Conservation (phyloP, 2,888 invertebrate species). For the Nineta flava region DNA sequence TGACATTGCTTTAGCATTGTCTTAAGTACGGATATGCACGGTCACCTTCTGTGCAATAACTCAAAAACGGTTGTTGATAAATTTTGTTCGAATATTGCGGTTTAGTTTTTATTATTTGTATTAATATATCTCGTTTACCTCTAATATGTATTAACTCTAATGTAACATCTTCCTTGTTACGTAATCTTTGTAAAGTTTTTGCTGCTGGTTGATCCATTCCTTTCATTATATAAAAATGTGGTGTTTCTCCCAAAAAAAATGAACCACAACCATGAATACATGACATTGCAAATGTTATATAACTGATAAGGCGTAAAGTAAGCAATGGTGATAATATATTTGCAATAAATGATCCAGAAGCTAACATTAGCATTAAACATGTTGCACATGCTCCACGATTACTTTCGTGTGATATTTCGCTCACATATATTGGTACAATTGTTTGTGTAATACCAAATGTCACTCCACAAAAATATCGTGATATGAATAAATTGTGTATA, state of each 20-base stretch:
- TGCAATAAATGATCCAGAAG: no score
- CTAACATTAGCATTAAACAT: no score
- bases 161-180: constrained; percentile 16
- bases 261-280: no score
- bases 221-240: constrained; percentile 3
- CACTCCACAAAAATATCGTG: constrained; percentile 34
- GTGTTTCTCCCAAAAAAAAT: not conserved
- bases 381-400: constrained; percentile 23
- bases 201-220: not conserved
- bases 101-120: no score
- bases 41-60: no score
- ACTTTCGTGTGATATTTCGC: constrained; percentile 32
- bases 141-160: constrained; percentile 19
- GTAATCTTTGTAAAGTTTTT: not conserved
- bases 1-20: no score
- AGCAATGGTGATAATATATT: no score
- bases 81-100: no score
- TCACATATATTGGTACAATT: constrained; percentile 32
- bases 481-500: constrained; percentile 32
- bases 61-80: no score
- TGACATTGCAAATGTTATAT: no score
- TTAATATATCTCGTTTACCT: not conserved
- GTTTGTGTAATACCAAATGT: constrained; percentile 21
- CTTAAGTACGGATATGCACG: no score
- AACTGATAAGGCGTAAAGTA: no score